A percentile compares a stretch with the other conserved stretches of the same genome.
Evolutionary conservation across 2,888 invertebrate genomes (phyloP).

Genomic region (Patella depressa): DNA sequence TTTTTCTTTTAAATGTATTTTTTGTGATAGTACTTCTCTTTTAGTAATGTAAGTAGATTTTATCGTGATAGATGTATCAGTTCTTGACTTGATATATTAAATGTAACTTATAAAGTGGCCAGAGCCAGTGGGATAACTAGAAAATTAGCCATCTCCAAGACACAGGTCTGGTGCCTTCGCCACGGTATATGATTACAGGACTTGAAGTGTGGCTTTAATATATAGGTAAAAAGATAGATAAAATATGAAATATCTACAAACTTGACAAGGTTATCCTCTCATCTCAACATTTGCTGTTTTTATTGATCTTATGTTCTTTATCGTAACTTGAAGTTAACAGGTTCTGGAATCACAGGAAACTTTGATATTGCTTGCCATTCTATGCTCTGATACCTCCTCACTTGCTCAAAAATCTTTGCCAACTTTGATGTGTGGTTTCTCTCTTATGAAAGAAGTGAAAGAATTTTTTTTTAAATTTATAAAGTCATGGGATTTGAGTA

Average conservation of each 20-base stretch:
- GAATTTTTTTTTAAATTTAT: too few species aligned
- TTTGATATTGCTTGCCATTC: not conserved
- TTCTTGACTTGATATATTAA: not conserved
- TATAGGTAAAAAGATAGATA: conserved; percentile 31
- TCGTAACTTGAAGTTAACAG: conserved; percentile 3
- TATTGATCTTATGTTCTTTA: conserved; percentile 23
- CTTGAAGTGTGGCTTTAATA: not conserved
- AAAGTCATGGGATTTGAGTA: too few species aligned
- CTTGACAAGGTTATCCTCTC: conserved; percentile 37
- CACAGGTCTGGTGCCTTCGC: not conserved
- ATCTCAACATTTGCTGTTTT: conserved; percentile 32
- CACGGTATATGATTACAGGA: not conserved
- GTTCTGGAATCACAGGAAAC: conserved; percentile 4
- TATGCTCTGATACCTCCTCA: too few species aligned
- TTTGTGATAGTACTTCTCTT: not conserved
- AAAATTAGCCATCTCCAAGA: not conserved
- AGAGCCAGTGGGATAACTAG: not conserved
- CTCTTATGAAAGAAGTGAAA: too few species aligned
- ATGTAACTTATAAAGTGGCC: not conserved
- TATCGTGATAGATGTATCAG: conserved; percentile 1
- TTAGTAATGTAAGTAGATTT: not conserved
- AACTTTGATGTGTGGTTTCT: too few species aligned
- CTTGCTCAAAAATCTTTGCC: too few species aligned
- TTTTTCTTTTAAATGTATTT: conserved; percentile 3
- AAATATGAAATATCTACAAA: conserved; percentile 38